Evolutionary conservation across 2,113 vertebrate species (phyloP).

Genomic region (Elephantulus edwardii): DNA sequence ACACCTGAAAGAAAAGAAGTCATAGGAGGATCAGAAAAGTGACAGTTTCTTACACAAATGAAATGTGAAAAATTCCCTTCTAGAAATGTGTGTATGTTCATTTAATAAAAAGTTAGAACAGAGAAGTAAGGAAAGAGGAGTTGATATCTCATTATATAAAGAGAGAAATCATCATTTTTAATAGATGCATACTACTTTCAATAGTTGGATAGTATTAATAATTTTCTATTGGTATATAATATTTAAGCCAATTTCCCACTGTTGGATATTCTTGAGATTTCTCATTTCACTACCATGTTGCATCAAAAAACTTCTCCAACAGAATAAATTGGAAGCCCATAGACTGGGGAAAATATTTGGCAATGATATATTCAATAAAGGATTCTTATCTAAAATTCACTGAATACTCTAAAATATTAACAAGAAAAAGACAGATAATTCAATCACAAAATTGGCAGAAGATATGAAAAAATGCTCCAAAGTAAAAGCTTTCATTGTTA

Average conservation of each 20-base stretch:
- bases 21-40: not conserved
- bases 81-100: not conserved
- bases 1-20: constrained; percentile 85
- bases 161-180: not conserved
- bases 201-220: no score
- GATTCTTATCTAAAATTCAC: not conserved
- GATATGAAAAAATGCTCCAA: no score
- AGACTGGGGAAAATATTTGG: not conserved
- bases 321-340: no score
- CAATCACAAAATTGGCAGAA: no score
- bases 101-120: not conserved
- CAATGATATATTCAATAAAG: not conserved
- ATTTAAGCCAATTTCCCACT: not conserved
- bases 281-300: not conserved
- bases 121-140: not conserved
- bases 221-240: not conserved
- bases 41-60: accelerated
- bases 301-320: no score
- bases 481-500: no score
- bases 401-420: no score
- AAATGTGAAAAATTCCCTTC: not conserved
- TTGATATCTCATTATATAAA: not conserved
- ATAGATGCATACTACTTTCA: not conserved
- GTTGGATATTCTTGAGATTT: not conserved
- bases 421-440: no score